A percentile compares a stretch with the other conserved stretches of the same genome.
Conservation (phyloP, 2,113 vertebrate genomes). For the Cottus gobio region DNA sequence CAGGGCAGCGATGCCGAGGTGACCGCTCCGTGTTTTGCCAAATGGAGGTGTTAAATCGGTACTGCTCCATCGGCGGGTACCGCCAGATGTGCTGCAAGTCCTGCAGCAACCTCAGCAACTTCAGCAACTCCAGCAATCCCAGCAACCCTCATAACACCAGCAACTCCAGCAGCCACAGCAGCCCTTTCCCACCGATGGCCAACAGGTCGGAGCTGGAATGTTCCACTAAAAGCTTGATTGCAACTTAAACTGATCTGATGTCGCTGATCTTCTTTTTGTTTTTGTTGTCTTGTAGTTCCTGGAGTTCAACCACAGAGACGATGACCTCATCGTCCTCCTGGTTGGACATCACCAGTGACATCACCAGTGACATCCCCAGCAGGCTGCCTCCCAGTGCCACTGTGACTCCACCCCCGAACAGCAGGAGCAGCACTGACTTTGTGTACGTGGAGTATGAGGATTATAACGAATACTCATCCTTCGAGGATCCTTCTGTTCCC, state of each 20-base stretch:
- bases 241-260: neutral
- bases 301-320: slow-evolving; percentile 13
- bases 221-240: neutral
- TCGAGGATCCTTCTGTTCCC: neutral
- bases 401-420: slow-evolving; percentile 29
- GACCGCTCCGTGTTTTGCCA: slow-evolving; percentile 95
- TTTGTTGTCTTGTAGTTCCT: slow-evolving; percentile 25
- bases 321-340: slow-evolving; percentile 9
- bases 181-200: neutral
- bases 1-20: slow-evolving; percentile 90
- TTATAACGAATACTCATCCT: slow-evolving; percentile 44
- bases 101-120: slow-evolving; percentile 82
- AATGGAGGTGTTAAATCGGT: slow-evolving; percentile 90
- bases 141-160: neutral
- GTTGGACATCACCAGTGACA: neutral
- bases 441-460: slow-evolving; percentile 69
- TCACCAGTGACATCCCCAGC: slow-evolving; percentile 13
- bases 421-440: slow-evolving; percentile 52
- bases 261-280: neutral
- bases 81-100: slow-evolving; percentile 94
- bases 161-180: slow-evolving; percentile 22
- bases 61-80: slow-evolving; percentile 91
- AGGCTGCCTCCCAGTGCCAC: neutral
- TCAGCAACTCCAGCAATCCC: slow-evolving; percentile 38
- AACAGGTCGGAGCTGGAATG: slow-evolving; percentile 27